These are phyloP conservation scores for Gymnothorax reevesii DNA, from an alignment of 2,797 vertebrate species.

Conservation along the genomic window DNA sequence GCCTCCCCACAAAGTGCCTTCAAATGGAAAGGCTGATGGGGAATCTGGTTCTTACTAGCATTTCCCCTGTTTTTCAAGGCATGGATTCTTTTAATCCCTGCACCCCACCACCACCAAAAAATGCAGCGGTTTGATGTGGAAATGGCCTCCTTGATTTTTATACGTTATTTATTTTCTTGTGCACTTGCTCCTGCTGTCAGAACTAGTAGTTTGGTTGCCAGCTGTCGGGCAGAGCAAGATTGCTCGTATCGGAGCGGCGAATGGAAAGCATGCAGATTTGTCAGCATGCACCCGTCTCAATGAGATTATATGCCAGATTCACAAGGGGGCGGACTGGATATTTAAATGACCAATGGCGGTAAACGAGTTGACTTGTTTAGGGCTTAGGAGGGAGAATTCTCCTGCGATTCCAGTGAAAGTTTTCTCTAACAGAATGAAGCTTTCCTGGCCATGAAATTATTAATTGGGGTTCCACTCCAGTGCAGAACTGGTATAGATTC, in stretches of 20 bases:
- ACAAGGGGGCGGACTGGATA: background rate
- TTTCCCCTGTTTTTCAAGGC: slow-evolving; percentile 24
- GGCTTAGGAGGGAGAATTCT: background rate
- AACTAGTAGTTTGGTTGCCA: background rate
- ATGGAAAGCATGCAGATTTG: background rate
- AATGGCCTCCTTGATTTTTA: background rate
- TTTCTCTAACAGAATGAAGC: background rate
- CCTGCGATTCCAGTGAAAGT: background rate
- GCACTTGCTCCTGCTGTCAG: background rate
- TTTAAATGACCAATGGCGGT: background rate
- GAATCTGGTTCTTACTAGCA: slow-evolving; percentile 44
- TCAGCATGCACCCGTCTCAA: background rate
- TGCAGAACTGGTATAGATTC: background rate
- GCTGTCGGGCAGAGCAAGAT: background rate
- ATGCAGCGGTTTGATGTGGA: slow-evolving; percentile 43
- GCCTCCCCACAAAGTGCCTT: background rate
- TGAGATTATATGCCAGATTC: background rate
- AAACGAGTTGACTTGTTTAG: background rate
- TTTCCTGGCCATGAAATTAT: background rate
- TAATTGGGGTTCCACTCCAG: background rate
- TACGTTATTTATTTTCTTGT: background rate
- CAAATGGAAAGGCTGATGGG: background rate
- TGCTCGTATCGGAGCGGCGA: background rate
- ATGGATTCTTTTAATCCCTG: slow-evolving; percentile 35
- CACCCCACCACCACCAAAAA: slow-evolving; percentile 31